Conservation (phyloP, 2,888 invertebrate species). For the Ischnura elegans region DNA sequence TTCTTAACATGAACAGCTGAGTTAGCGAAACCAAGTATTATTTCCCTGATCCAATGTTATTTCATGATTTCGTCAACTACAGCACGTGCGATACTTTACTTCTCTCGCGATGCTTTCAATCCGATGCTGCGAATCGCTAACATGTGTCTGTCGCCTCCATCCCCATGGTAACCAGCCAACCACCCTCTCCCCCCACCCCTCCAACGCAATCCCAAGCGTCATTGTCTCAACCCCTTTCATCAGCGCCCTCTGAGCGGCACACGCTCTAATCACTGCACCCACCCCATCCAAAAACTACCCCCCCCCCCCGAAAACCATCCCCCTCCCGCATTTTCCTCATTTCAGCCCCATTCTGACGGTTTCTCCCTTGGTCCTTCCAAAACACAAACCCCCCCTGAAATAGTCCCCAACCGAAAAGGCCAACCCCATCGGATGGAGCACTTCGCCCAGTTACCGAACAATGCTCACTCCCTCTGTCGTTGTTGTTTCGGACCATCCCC, state of each 20-base stretch:
- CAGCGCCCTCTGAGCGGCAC: neutral
- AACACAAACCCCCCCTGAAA: neutral
- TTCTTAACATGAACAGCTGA: too few species aligned
- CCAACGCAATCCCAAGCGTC: neutral
- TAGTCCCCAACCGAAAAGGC: slow-evolving; percentile 8
- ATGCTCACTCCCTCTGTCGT: slow-evolving; percentile 39
- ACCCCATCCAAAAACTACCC: neutral
- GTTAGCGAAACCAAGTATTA: too few species aligned
- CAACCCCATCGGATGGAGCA: neutral
- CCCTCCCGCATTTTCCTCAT: neutral
- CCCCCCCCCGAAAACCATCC: neutral
- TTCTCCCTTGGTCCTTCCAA: neutral
- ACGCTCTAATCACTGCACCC: slow-evolving; percentile 57
- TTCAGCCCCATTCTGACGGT: neutral
- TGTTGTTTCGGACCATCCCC: slow-evolving; percentile 5
- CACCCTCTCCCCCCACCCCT: neutral
- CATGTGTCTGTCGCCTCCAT: neutral
- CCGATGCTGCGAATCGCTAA: too few species aligned
- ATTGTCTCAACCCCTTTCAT: slow-evolving; percentile 65
- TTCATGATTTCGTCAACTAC: too few species aligned
- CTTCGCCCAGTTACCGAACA: slow-evolving; percentile 62
- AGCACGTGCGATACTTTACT: too few species aligned
- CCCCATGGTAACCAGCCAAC: slow-evolving; percentile 48
- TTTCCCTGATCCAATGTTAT: too few species aligned
- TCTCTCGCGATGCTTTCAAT: too few species aligned